Evolutionary conservation across 2,797 vertebrate genomes (phyloP), one percentile per base, ranked within the genome.

Genomic region (Epinephelus malabaricus): DNA sequence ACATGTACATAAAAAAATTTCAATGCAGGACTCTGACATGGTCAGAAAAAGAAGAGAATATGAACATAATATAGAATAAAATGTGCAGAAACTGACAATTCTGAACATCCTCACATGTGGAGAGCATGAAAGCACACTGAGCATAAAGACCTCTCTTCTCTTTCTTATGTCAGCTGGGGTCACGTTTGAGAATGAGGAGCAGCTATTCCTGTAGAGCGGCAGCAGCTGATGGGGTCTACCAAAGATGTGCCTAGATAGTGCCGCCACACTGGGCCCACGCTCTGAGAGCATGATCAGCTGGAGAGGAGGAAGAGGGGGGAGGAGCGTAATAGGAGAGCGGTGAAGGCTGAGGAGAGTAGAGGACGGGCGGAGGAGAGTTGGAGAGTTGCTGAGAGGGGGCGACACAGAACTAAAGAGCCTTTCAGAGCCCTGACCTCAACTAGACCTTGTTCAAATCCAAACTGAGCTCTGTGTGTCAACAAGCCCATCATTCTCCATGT

Each of bases 401-500:
- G 76, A 61, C 1, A 6, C 40, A 62, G 70, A n/a, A 68, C 72
- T 63, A 21, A 77, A 76, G 65, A 72, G 65, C 10, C 64, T 81
- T 66, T 82, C 65, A 75, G 30, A 71, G 23, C 17, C 34, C 30
- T 69, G 73, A 83, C 87, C 82, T 89, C 78, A 50, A 40, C 25
- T 4, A 13, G 59, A 77, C 77, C 77, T 79, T 56, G 40, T 59
- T 73, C 12, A 64, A 5, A 63, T 45, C 45, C 66, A 66, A 18
- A 18, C 59, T 46, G 76, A 62, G 74, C 21, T 15, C 15, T 11
- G 27, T 10, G 40, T 47, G 67, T 69, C 60, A 66, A 73, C 65
- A 77, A 54, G 66, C 4, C 15, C 19, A 4, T 34, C 18, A 4
- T 38, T 59, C 47, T 43, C 6, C 65, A 59, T 40, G 65, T 25